Evolutionary conservation across 2,113 vertebrate species (phyloP), one percentile per base, ranked within the genome.

Genomic region (Chitala chitala): DNA sequence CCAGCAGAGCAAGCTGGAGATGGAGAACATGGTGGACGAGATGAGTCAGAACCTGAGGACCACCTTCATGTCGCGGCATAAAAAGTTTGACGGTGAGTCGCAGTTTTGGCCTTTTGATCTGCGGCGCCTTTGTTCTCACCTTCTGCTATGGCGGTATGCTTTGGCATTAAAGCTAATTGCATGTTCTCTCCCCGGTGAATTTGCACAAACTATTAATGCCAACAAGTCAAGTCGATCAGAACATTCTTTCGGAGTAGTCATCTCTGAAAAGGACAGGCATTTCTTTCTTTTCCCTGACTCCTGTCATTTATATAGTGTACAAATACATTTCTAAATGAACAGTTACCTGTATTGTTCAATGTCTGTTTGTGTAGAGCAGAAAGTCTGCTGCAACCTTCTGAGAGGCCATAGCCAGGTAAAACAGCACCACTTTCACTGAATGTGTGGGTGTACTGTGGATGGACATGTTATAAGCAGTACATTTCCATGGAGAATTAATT

Each of bases 61-160:
- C 9, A 95, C 93, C 0, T 96, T 98, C 61, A 87, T 95, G 79
- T 93, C 94, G n/a, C 91, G 92, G 68, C 96, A 99, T 84, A 96
- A 95, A 89, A 98, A 94, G 84, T 99, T 99, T 88, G 96, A 99
- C 0, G 96, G 97, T 99, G 89, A 88, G 95, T 70, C 6, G 40
- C n/a, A 20, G 44, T 72, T 22, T 20, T 59, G 5, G 9, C 58
- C 53, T 33, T 12, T 31, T 3, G 17, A 7, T 29, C 7, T n/a
- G 33, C 17, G 4, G 1, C 40, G 15, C 20, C 70, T 63, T 59
- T 70, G 26, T 38, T 68, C 5, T 38, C 15, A 42, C 8, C 8
- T 10, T 17, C 61, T 40, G 36, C 17, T 15, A 3, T 20, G 33
- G 36, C 9, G n/a, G 13, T 33, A 29, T 36, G 9, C 29, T 13